Percentiles rank a stretch among this genome's conserved stretches.
phyloP scores from a whole-genome alignment of 2,888 invertebrate genomes.

The Drosophila prostipennis region DNA sequence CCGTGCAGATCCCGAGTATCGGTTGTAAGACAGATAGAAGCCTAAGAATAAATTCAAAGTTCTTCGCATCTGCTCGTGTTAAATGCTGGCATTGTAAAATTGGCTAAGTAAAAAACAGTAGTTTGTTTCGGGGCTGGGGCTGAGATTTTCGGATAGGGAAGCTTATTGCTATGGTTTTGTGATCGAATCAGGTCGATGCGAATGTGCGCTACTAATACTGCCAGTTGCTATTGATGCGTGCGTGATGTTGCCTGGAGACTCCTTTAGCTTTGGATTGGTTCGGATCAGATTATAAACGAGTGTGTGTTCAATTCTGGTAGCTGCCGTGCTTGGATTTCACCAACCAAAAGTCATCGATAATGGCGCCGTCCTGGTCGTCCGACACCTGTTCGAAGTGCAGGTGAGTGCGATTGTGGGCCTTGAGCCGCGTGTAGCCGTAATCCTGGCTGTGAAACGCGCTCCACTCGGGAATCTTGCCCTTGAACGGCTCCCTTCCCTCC shows the following conservation, averaged over 20 bases:
- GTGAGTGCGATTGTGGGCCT: slow-evolving; percentile 92
- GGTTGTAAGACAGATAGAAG: background rate
- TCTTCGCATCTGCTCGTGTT: background rate
- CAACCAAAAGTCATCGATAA: slow-evolving; percentile 89
- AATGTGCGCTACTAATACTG: slow-evolving; percentile 69
- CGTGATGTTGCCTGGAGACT: slow-evolving; percentile 16
- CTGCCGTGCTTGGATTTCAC: slow-evolving; percentile 85
- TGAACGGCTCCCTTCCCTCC: slow-evolving; percentile 92
- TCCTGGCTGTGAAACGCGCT: slow-evolving; percentile 94
- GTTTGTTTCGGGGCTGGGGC: background rate
- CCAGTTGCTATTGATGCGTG: slow-evolving; percentile 43
- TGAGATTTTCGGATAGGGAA: slow-evolving; percentile 4
- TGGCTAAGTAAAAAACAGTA: slow-evolving; percentile 45
- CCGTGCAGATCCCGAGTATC: background rate
- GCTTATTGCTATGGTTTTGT: slow-evolving; percentile 25
- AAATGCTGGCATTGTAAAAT: slow-evolving; percentile 38
- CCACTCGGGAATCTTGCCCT: slow-evolving; percentile 87
- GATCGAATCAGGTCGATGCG: slow-evolving; percentile 24
- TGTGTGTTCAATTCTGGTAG: slow-evolving; percentile 53
- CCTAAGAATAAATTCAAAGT: background rate
- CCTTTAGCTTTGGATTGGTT: slow-evolving; percentile 27
- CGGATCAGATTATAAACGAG: background rate
- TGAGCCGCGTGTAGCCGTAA: slow-evolving; percentile 96
- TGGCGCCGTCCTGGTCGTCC: slow-evolving; percentile 88
- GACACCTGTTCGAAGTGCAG: slow-evolving; percentile 95